Conservation (phyloP, 1,140 invertebrate genomes). For the Triops longicaudatus region DNA sequence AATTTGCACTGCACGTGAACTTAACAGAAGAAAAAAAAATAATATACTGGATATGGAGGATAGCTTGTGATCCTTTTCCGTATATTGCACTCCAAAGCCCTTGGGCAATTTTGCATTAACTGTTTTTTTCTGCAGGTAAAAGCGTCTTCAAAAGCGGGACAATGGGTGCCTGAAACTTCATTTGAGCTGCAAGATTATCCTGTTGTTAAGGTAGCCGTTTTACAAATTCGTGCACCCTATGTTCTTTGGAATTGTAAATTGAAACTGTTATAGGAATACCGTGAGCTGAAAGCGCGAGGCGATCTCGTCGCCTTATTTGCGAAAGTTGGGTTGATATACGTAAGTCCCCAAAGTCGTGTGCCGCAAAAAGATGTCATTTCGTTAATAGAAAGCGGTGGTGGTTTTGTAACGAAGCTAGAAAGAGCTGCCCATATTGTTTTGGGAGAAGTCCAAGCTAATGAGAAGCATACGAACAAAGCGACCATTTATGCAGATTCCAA, state of each 20-base stretch:
- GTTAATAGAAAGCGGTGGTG: slow-evolving; percentile 23
- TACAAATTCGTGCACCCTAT: background rate
- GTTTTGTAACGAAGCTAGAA: slow-evolving; percentile 11
- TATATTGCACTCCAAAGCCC: background rate
- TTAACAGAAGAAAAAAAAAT: no score
- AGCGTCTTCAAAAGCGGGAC: slow-evolving; percentile 40
- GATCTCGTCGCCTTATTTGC: slow-evolving; percentile 19
- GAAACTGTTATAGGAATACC: background rate
- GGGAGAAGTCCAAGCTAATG: slow-evolving; percentile 5
- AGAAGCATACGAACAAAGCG: slow-evolving; percentile 3
- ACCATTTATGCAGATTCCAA: background rate
- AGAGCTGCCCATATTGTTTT: slow-evolving; percentile 22
- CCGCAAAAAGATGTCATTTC: slow-evolving; percentile 20
- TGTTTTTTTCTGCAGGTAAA: slow-evolving; percentile 37
- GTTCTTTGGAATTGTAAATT: background rate
- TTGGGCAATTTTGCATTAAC: background rate
- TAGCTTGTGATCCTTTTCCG: background rate
- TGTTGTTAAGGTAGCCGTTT: slow-evolving; percentile 37
- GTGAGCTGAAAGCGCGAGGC: background rate
- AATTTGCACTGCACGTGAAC: no score
- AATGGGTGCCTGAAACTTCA: slow-evolving; percentile 46
- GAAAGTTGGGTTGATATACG: slow-evolving; percentile 22
- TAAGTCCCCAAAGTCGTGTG: slow-evolving; percentile 17
- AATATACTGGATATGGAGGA: no score
- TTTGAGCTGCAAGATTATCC: slow-evolving; percentile 46